These are phyloP conservation scores for Alosa alosa DNA, from an alignment of 2,113 vertebrate species.

Conservation along the genomic window DNA sequence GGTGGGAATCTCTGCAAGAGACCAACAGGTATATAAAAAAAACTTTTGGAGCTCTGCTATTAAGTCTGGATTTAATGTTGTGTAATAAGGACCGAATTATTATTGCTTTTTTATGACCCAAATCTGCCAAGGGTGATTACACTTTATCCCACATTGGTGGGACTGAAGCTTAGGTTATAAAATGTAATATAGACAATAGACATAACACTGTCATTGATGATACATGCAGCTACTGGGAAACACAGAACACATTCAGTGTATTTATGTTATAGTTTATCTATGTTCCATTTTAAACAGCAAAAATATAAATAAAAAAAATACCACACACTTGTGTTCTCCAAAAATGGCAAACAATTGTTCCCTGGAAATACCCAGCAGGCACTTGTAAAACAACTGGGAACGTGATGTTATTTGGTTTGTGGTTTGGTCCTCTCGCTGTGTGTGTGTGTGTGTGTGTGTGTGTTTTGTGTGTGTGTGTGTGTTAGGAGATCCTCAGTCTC, in stretches of 20 bases:
- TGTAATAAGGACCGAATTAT: background rate
- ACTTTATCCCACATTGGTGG: background rate
- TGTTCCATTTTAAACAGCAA: background rate
- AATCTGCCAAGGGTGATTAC: background rate
- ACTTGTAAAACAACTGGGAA: background rate
- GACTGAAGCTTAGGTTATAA: background rate
- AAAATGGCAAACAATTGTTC: background rate
- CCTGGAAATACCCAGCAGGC: background rate
- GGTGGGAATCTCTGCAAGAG: background rate
- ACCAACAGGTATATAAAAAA: background rate
- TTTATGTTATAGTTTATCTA: background rate
- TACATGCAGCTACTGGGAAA: background rate
- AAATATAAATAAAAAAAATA: background rate
- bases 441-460: background rate
- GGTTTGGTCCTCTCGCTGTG: background rate
- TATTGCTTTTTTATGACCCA: background rate
- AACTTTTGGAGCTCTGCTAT: background rate
- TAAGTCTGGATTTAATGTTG: conserved; percentile 1
- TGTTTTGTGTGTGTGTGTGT: background rate
- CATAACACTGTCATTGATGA: background rate
- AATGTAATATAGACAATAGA: background rate
- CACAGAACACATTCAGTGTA: background rate
- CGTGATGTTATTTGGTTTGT: background rate
- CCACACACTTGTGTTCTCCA: background rate
- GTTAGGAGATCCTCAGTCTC: background rate